Conservation (phyloP, 2,888 invertebrate genomes). For the Xylota sylvarum region DNA sequence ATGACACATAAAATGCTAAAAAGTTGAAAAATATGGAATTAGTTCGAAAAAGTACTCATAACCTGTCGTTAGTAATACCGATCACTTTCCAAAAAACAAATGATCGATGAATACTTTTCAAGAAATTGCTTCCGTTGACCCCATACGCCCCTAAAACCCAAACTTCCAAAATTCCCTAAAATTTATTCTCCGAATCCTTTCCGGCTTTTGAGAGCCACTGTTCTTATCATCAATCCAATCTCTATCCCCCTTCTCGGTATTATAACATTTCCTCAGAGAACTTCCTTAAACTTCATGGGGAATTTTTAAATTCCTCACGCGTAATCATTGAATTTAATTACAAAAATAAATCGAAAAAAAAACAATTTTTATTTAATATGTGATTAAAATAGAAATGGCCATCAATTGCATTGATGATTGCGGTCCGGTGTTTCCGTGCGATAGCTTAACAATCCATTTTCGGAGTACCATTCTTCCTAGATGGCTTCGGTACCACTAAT, state of each 20-base stretch:
- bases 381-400: conserved; percentile 75
- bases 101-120: neutral
- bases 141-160: neutral
- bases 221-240: conserved; percentile 7
- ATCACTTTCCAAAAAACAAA: neutral
- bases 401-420: conserved; percentile 59
- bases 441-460: conserved; percentile 54
- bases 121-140: neutral
- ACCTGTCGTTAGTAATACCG: too few species aligned
- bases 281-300: conserved; percentile 45
- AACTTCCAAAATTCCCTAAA: neutral
- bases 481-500: conserved; percentile 53
- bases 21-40: too few species aligned
- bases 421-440: conserved; percentile 44
- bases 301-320: conserved; percentile 51
- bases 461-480: conserved; percentile 47
- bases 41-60: too few species aligned
- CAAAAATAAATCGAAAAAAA: conserved; percentile 36
- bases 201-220: conserved; percentile 13
- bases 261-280: conserved; percentile 11
- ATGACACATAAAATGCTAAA: too few species aligned
- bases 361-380: conserved; percentile 70
- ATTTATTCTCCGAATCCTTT: conserved; percentile 29
- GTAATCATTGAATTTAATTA: conserved; percentile 54
- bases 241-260: conserved; percentile 3